Base-by-base conservation (phyloP, 64 coral and sea anemone species). In the Catalaphyllia jardinei region DNA sequence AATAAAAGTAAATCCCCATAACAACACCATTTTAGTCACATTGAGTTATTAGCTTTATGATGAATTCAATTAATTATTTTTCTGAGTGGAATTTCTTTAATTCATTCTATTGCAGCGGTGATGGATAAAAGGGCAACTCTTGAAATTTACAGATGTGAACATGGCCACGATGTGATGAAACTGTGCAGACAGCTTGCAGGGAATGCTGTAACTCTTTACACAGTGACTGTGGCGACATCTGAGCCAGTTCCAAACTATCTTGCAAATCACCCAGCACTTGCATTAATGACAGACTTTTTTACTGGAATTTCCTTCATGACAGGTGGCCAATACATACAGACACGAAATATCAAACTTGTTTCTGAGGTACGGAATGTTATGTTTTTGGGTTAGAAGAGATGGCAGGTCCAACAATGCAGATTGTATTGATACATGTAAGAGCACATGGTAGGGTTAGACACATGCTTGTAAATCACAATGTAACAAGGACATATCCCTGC, bases 271-370 rank as follows among this genome's bases (percentile, higher is more conserved):
- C 63, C 42, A 71, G 30, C 62, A 39, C 19, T 39, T 89, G 20
- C 39, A 8, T 8, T 85, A 5, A 50, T 85, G 81, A 22, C 35
- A 85, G 81, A 49, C 31, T 85, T 85, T 51, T 85, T 71, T 51
- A 71, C 62, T 18, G 81, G 81, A 71, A 85, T 85, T n/a, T 85
- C 81, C 20, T 63, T 52, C 18, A 71, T 1, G 38, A 85, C 81
- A 27, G 81, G 81, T 29, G 81, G 81, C 22, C 35, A 71, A 18
- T 85, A 71, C 20, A 71, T 85, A 19, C 67, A 39, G 19, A 85
- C 20, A 17, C 62, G 46, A 28, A 71, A 38, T 85, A 10, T 67
- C 29, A 85, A 71, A 4, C 63, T 85, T 15, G 38, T 85, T 85
- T 85, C 62, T 27, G 31, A 64, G 81, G 81, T 85, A 71, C 73